Base-by-base conservation (phyloP, 1,140 invertebrate species). In the Drosophila ironensis region DNA sequence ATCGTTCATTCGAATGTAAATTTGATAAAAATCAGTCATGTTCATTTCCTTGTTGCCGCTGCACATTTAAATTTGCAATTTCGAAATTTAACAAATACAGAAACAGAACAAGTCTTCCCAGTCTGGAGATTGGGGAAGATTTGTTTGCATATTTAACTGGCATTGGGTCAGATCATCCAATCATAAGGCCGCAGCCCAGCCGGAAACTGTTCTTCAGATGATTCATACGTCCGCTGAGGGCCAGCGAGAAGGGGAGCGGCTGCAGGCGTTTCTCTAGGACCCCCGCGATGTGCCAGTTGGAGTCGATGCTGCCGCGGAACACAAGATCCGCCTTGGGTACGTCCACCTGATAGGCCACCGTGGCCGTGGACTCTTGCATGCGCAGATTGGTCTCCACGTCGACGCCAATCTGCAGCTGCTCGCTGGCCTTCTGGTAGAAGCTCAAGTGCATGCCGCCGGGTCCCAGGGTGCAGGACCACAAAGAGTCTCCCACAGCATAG, bases 311-410 rank as follows among this genome's bases (percentile, higher is more conserved):
- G 75, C 96, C 97, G 94, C 94, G 96, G 89, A 99, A 98, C 3
- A 95, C 93, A 61, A 98, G 92, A 90, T 98, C 97, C 37, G 97
- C 97, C 91, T 98, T 98, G n/a, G 98, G 97, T 88, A 99, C 92
- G 91, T 99, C 98, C 47, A 98, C 93, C 91, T 99, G 97, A 91
- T 99, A 99, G n/a, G 95, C 98, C 68, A 99, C 93, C 0, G 97
- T 96, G 17, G 96, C 96, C n/a, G 95, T 94, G 2, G 96, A 95
- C 90, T 99, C 98, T 89, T 95, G 94, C 81, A 96, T 93, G 88
- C 96, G 92, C 41, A 95, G 92, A 89, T 96, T 97, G 3, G 96
- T 95, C 90, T 97, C 96, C 51, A 97, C 91, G 90, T 97, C 96
- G 8, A 96, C 94, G 48, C 95, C 96, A 67, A 99, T 91, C 91